A percentile compares a stretch with the other conserved stretches of the same genome.
phyloP scores from a whole-genome alignment of 2,113 vertebrate species.

The Scortum barcoo region DNA sequence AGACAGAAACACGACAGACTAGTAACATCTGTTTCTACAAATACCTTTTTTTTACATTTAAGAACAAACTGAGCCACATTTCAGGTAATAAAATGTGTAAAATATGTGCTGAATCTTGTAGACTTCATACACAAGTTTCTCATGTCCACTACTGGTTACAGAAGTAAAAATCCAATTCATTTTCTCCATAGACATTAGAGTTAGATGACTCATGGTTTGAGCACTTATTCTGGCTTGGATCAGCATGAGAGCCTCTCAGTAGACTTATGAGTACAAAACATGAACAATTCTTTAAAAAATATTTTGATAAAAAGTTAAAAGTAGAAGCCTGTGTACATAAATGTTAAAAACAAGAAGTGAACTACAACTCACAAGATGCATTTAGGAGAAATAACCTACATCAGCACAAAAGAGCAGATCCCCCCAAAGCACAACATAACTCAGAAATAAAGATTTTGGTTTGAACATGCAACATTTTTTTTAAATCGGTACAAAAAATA shows the following conservation, averaged over 20 bases:
- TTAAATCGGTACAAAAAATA: not conserved
- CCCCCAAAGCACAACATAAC: too few relatives aligned
- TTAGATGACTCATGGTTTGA: too few relatives aligned
- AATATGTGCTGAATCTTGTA: too few relatives aligned
- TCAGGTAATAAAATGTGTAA: not conserved
- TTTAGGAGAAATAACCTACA: not conserved
- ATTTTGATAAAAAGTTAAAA: not conserved
- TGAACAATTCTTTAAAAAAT: not conserved
- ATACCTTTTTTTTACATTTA: not conserved
- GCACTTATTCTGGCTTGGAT: too few relatives aligned
- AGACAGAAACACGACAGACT: not conserved
- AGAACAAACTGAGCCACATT: not conserved
- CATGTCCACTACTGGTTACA: not conserved
- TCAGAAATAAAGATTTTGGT: too few relatives aligned
- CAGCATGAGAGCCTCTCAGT: too few relatives aligned
- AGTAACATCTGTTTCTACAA: not conserved
- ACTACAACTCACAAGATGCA: not conserved
- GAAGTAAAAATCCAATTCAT: not conserved
- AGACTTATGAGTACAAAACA: not conserved
- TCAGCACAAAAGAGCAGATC: not conserved
- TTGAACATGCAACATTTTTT: not conserved
- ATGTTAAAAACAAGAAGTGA: too few relatives aligned
- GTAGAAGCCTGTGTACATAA: not conserved
- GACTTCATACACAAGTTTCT: not conserved
- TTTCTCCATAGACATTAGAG: not conserved